Percentiles rank a stretch among this genome's conserved stretches.
phyloP scores from a whole-genome alignment of 2,113 vertebrate species.

The Dicentrarchus labrax region DNA sequence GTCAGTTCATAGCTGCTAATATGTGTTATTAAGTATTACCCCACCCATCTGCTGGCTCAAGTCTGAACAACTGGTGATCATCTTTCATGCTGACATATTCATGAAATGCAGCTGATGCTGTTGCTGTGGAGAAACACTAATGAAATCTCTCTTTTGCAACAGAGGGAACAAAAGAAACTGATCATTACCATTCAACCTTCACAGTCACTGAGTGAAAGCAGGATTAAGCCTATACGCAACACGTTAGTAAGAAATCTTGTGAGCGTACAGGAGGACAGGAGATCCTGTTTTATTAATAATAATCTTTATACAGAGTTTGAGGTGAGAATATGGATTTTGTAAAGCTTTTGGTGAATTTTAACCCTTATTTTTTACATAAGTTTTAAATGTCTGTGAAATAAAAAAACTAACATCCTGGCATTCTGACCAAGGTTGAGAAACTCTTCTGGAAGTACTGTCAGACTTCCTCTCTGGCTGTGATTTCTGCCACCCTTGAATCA shows the following conservation, averaged over 20 bases:
- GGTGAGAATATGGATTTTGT: too few species aligned
- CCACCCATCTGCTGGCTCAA: background rate
- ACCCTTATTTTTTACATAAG: too few species aligned
- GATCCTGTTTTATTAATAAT: background rate
- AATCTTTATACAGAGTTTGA: background rate
- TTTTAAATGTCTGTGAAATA: too few species aligned
- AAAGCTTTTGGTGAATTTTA: too few species aligned
- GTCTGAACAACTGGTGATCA: background rate
- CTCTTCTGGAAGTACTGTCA: background rate
- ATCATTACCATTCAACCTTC: background rate
- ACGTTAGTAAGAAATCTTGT: background rate
- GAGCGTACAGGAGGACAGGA: background rate
- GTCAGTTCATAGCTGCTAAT: background rate
- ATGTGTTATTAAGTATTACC: background rate
- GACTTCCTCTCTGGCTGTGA: slow-evolving; percentile 9
- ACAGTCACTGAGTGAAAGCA: background rate
- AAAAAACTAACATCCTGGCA: background rate
- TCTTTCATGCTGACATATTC: slow-evolving; percentile 2
- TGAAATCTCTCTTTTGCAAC: slow-evolving; percentile 2
- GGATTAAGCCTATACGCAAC: background rate
- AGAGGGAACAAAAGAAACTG: slow-evolving; percentile 4
- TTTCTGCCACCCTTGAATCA: slow-evolving; percentile 30
- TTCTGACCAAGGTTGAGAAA: background rate
- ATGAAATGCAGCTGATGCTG: slow-evolving; percentile 9
- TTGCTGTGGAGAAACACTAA: background rate